Evolutionary conservation across 1,140 invertebrate species (phyloP).

Genomic region (Drosophila aff.): DNA sequence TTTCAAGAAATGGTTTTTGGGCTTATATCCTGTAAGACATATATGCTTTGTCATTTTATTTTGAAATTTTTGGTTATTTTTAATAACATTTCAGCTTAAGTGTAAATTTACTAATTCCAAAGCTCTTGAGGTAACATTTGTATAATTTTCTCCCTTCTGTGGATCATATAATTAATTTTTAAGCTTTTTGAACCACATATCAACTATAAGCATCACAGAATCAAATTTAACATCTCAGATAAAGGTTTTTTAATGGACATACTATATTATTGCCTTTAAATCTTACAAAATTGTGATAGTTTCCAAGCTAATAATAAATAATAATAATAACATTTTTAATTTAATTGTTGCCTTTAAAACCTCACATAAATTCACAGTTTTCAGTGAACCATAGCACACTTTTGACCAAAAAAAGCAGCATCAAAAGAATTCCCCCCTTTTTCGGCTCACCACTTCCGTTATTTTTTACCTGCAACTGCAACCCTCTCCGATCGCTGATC

Average conservation of each 20-base stretch:
- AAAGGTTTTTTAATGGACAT: neutral
- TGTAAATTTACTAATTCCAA: neutral
- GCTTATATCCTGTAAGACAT: neutral
- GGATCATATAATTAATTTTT: neutral
- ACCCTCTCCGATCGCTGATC: conserved; percentile 10
- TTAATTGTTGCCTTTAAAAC: neutral
- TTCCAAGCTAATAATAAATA: neutral
- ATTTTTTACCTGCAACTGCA: neutral
- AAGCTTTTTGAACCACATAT: neutral
- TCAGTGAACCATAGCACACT: conserved; percentile 4
- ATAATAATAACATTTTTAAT: no score
- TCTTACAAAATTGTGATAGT: no score
- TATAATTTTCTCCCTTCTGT: neutral
- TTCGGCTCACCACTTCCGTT: conserved; percentile 25
- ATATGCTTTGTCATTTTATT: neutral
- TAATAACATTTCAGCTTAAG: neutral
- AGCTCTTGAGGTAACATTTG: neutral
- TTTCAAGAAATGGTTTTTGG: neutral
- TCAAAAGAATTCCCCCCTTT: conserved; percentile 6
- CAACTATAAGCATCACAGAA: accelerated
- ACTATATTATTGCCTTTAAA: neutral
- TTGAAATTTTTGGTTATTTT: neutral
- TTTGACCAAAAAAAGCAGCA: neutral
- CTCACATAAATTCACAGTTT: neutral
- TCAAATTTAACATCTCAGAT: neutral